Percentiles rank a stretch among this genome's conserved stretches.
Conservation (phyloP, 2,113 vertebrate species). For the Burhinus oedicnemus region DNA sequence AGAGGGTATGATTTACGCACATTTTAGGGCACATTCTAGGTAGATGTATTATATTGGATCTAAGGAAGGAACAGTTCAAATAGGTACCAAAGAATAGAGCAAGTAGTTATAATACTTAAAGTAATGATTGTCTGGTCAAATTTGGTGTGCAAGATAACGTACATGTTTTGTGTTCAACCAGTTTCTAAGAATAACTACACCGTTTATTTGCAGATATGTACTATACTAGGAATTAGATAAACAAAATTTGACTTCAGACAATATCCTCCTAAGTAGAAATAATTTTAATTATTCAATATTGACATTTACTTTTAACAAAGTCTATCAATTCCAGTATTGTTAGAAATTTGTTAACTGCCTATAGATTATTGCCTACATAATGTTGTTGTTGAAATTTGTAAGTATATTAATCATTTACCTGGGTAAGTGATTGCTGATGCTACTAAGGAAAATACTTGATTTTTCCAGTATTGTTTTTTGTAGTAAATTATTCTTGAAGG, state of each 20-base stretch:
- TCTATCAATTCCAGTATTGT: not conserved
- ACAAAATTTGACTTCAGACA: not conserved
- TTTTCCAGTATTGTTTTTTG: not conserved
- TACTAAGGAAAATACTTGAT: not conserved
- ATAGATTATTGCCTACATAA: not conserved
- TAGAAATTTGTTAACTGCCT: not conserved
- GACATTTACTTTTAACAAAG: not conserved
- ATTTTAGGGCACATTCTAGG: not conserved
- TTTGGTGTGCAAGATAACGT: not conserved
- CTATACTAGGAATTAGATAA: not conserved
- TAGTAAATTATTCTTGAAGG: constrained; percentile 5
- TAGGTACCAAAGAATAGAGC: not conserved
- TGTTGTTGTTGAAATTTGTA: not conserved
- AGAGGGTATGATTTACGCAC: not conserved
- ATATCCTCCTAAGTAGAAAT: not conserved
- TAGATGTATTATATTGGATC: not conserved
- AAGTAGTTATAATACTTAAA: not conserved
- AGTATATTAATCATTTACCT: not conserved
- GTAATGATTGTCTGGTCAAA: not conserved
- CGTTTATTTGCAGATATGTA: not conserved
- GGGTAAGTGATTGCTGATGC: not conserved
- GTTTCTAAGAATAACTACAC: not conserved
- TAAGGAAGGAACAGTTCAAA: not conserved
- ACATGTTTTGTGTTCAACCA: not conserved
- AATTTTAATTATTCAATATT: not conserved